phyloP scores from a whole-genome alignment of 2,888 invertebrate genomes.

The Cataglyphis rosenhaueri region DNA sequence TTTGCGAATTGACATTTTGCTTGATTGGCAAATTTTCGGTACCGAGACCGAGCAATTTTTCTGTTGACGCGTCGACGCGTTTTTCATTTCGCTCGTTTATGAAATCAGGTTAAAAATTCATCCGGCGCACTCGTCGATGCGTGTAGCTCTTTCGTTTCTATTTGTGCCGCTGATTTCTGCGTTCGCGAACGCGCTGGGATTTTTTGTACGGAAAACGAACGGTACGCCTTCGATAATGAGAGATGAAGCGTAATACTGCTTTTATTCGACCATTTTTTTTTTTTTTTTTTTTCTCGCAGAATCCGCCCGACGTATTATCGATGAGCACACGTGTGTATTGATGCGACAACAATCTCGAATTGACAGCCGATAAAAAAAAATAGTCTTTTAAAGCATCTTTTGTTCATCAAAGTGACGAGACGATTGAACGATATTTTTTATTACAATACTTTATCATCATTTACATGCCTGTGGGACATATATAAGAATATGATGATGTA shows the following conservation, averaged over 20 bases:
- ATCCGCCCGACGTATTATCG: neutral
- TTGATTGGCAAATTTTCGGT: slow-evolving; percentile 48
- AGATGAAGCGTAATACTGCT: slow-evolving; percentile 18
- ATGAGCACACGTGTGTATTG: neutral
- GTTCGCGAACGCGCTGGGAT: neutral
- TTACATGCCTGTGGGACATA: neutral
- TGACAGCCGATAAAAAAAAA: slow-evolving; percentile 3
- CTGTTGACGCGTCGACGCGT: slow-evolving; percentile 49
- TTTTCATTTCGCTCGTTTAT: slow-evolving; percentile 51
- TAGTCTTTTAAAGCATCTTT: neutral
- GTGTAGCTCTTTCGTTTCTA: slow-evolving; percentile 31
- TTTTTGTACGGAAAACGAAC: slow-evolving; percentile 27
- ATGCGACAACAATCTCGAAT: slow-evolving; percentile 27
- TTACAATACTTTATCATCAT: neutral
- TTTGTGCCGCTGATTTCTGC: slow-evolving; percentile 39
- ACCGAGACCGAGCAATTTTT: slow-evolving; percentile 28
- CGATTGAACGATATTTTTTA: slow-evolving; percentile 10
- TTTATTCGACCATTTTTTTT: slow-evolving; percentile 3
- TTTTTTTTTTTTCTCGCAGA: neutral
- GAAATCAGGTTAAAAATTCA: slow-evolving; percentile 52
- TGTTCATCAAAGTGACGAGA: neutral
- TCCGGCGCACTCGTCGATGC: slow-evolving; percentile 32
- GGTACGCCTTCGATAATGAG: slow-evolving; percentile 15
- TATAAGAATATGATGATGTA: neutral
- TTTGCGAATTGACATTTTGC: slow-evolving; percentile 36